These are phyloP conservation scores for Ophion slaviceki DNA, from an alignment of 2,888 invertebrate genomes.

Conservation along the genomic window DNA sequence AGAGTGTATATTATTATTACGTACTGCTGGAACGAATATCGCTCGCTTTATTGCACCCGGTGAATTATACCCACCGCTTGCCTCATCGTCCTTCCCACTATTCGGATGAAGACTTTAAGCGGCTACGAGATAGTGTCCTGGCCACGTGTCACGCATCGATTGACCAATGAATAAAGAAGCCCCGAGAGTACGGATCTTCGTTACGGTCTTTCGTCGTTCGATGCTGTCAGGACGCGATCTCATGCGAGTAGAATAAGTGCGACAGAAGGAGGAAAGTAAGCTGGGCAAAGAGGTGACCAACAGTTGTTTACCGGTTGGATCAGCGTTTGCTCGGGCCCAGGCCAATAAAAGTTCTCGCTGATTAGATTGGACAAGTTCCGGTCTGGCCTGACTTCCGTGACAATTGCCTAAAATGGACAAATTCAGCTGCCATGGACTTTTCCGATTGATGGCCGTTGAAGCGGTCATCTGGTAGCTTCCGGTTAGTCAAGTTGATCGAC, in stretches of 20 bases:
- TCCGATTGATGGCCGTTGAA: too few relatives aligned
- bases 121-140: background rate
- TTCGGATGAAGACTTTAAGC: conserved; percentile 19
- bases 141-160: conserved; percentile 10
- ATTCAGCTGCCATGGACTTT: background rate
- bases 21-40: conserved; percentile 35
- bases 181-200: background rate
- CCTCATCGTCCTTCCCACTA: background rate
- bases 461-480: background rate
- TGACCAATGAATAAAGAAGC: conserved; percentile 29
- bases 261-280: background rate
- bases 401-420: background rate
- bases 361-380: conserved; percentile 74
- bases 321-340: conserved; percentile 76
- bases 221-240: too few relatives aligned
- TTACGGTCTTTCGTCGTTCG: background rate
- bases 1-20: conserved; percentile 41
- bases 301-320: conserved; percentile 68
- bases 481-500: background rate
- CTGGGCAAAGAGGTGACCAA: background rate
- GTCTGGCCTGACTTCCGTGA: conserved; percentile 31
- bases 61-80: conserved; percentile 28
- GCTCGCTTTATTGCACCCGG: conserved; percentile 29
- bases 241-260: too few relatives aligned
- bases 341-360: conserved; percentile 76